Percentiles rank a stretch among this genome's conserved stretches.
Conservation (phyloP, 2,797 vertebrate genomes). For the Siniperca obscura region DNA sequence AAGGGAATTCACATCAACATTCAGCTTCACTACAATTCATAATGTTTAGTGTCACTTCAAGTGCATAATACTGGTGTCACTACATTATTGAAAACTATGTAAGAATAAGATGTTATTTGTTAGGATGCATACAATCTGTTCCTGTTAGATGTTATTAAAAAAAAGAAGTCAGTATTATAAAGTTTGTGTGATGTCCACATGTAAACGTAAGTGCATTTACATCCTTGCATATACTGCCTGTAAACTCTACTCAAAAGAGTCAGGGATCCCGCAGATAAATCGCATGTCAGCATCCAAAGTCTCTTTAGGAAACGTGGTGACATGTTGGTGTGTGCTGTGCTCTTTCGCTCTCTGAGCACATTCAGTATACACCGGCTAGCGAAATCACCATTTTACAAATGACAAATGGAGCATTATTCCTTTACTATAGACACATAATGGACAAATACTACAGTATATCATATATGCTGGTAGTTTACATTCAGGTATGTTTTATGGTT, state of each 20-base stretch:
- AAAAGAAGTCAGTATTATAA: conserved; percentile 62
- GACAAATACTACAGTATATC: conserved; percentile 47
- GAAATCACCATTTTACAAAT: conserved; percentile 52
- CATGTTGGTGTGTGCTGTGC: conserved; percentile 24
- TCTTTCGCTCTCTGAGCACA: conserved; percentile 30
- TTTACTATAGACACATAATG: conserved; percentile 55
- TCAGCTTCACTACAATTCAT: conserved; percentile 75
- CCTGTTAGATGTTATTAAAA: conserved; percentile 48
- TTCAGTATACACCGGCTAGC: conserved; percentile 36
- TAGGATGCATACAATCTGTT: conserved; percentile 53
- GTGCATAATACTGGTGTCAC: conserved; percentile 77
- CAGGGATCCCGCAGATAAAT: conserved; percentile 25
- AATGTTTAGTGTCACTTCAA: conserved; percentile 73
- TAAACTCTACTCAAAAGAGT: conserved; percentile 53
- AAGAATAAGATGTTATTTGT: conserved; percentile 49
- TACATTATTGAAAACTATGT: conserved; percentile 62
- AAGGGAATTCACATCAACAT: conserved; percentile 73
- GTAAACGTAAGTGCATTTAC: conserved; percentile 65
- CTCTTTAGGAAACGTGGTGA: conserved; percentile 26
- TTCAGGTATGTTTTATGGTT: conserved; percentile 63
- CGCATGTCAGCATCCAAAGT: conserved; percentile 26
- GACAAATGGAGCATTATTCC: conserved; percentile 41
- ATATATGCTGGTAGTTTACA: conserved; percentile 77
- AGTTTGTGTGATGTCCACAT: conserved; percentile 44
- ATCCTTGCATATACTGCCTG: conserved; percentile 71